Percentiles rank a stretch among this genome's conserved stretches.
These are phyloP conservation scores for Scaptomyza parva DNA, from an alignment of 2,888 invertebrate species.

Conservation along the genomic window DNA sequence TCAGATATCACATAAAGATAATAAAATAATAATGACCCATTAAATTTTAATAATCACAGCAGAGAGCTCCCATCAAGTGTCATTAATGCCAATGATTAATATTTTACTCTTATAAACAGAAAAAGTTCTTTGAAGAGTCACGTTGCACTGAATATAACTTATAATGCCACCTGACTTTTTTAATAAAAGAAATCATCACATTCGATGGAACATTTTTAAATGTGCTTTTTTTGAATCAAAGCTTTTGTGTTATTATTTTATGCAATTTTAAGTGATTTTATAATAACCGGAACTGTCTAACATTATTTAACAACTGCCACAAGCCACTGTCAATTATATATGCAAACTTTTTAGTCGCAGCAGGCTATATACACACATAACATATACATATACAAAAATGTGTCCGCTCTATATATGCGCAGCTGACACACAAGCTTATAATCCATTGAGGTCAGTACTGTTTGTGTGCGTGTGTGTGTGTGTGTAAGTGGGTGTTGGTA, in stretches of 20 bases:
- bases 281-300: neutral
- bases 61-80: neutral
- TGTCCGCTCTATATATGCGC: conserved; percentile 65
- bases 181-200: no score
- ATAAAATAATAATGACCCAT: conserved; percentile 14
- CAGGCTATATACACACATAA: conserved; percentile 25
- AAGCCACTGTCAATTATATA: conserved; percentile 38
- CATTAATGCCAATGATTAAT: neutral
- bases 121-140: neutral
- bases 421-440: conserved; percentile 42
- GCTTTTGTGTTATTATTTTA: neutral
- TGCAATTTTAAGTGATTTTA: neutral
- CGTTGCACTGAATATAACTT: no score
- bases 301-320: conserved; percentile 10
- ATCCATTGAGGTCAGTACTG: conserved; percentile 64
- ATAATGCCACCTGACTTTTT: no score
- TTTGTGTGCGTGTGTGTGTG: conserved; percentile 1
- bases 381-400: conserved; percentile 25
- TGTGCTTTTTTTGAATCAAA: neutral
- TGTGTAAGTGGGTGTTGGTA: conserved; percentile 3
- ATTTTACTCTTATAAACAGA: neutral
- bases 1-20: conserved; percentile 16
- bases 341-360: conserved; percentile 31
- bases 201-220: neutral
- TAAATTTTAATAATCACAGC: conserved; percentile 1